phyloP scores from a whole-genome alignment of 2,113 vertebrate species.

The Heptranchias perlo region DNA sequence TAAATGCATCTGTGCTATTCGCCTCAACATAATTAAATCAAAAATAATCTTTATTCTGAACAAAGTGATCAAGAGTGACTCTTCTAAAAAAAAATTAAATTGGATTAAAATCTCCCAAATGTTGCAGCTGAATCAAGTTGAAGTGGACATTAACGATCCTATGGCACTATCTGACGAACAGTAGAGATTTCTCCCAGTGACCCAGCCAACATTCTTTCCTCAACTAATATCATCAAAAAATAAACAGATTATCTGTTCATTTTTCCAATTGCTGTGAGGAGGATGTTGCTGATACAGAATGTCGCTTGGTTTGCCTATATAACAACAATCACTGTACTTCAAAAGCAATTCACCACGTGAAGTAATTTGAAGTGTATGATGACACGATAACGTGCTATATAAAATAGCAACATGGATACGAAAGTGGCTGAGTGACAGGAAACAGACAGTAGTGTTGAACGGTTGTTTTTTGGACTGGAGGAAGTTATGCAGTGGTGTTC shows the following conservation, averaged over 20 bases:
- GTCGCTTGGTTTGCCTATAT: not conserved
- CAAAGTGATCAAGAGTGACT: too few relatives aligned
- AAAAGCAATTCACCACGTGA: not conserved
- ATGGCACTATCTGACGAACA: not conserved
- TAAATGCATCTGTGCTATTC: not conserved
- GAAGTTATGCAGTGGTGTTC: too few relatives aligned
- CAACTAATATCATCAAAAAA: not conserved
- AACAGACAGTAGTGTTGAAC: too few relatives aligned
- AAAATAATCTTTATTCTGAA: not conserved
- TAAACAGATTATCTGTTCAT: not conserved
- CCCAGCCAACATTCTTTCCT: not conserved
- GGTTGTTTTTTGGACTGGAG: too few relatives aligned
- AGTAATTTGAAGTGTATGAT: not conserved
- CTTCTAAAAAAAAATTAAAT: not conserved
- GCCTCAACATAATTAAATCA: not conserved
- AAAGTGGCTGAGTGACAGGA: too few relatives aligned
- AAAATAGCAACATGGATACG: too few relatives aligned
- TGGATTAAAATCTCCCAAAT: not conserved
- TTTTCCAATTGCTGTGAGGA: not conserved
- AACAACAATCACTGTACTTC: not conserved
- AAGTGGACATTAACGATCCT: not conserved
- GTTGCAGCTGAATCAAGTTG: not conserved
- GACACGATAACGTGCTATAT: not conserved
- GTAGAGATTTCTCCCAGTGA: not conserved
- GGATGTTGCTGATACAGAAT: not conserved